A percentile compares a stretch with the other conserved stretches of the same genome.
phyloP scores from a whole-genome alignment of 2,888 invertebrate genomes.

The Apamea anceps region DNA sequence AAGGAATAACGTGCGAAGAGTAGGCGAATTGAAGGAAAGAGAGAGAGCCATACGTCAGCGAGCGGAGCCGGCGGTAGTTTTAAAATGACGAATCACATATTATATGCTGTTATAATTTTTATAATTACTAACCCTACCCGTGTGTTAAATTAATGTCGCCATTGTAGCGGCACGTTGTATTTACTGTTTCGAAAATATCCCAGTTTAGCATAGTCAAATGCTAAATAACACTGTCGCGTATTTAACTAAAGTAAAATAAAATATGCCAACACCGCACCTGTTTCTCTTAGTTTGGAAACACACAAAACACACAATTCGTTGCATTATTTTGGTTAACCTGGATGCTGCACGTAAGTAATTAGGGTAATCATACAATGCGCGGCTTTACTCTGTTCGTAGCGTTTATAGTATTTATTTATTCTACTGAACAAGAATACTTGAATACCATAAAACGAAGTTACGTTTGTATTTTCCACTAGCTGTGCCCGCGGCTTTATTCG shows the following conservation, averaged over 20 bases:
- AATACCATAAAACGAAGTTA: background rate
- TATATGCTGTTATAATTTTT: no score
- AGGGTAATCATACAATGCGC: constrained; percentile 46
- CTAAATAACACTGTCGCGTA: background rate
- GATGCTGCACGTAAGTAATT: constrained; percentile 12
- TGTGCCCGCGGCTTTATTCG: no score
- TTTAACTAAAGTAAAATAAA: background rate
- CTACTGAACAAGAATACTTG: background rate
- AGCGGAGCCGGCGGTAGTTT: no score
- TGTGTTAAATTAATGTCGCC: no score
- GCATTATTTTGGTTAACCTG: constrained; percentile 48
- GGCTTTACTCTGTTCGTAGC: background rate
- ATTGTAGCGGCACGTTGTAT: no score
- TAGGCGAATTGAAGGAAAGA: no score
- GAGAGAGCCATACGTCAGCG: no score
- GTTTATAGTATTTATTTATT: constrained; percentile 23
- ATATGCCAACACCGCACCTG: background rate
- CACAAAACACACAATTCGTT: constrained; percentile 11
- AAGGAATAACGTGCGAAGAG: no score
- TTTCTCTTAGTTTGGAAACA: constrained; percentile 17
- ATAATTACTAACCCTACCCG: no score
- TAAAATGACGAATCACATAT: no score
- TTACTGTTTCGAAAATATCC: background rate
- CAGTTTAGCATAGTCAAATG: background rate
- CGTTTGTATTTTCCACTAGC: background rate